Evolutionary conservation across 2,888 invertebrate species (phyloP), one percentile per base, ranked within the genome.

Genomic region (Drosophila colorata): DNA sequence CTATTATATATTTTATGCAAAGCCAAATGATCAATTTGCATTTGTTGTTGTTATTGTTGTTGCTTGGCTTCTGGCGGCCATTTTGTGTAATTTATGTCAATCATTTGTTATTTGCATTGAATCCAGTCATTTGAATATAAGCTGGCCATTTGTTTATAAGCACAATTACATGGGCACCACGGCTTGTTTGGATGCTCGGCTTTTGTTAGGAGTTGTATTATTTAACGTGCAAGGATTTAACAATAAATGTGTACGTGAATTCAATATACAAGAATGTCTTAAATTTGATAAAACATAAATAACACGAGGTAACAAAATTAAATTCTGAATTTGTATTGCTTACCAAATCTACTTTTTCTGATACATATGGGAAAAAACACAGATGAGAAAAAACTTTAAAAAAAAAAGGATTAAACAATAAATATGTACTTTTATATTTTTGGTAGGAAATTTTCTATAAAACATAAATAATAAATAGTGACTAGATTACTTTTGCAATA

Each of bases 71-170:
- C 25, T 61, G 63, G 28, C 69, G 38, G 64, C 46, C 77, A 80
- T 80, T 80, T 76, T 57, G 52, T 66, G 46, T 69, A 83, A 86
- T 85, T 86, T 77, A 85, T 86, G 83, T 70, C 70, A 78, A 80
- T 86, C 69, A 87, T 86, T 85, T 87, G 85, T 66, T 67, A 72
- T 57, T 59, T 56, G 52, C 44, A 55, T 60, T 8, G 74, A 69
- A 65, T 73, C 69, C 74, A 69, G 66, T 73, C 69, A 85, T 77
- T 84, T 76, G 67, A 76, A 71, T 67, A 40, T 56, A 56, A 53
- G 25, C 41, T 53, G 43, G 46, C 61, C 67, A 74, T 71, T 80
- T 74, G 68, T 71, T 48, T 46, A 67, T 59, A 46, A 66, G 41
- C 48, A 33, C 41, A 51, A 51, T 53, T 66, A 59, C 9, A 57